phyloP scores from a whole-genome alignment of 2,888 invertebrate genomes.

The Drosophila stalkeri region DNA sequence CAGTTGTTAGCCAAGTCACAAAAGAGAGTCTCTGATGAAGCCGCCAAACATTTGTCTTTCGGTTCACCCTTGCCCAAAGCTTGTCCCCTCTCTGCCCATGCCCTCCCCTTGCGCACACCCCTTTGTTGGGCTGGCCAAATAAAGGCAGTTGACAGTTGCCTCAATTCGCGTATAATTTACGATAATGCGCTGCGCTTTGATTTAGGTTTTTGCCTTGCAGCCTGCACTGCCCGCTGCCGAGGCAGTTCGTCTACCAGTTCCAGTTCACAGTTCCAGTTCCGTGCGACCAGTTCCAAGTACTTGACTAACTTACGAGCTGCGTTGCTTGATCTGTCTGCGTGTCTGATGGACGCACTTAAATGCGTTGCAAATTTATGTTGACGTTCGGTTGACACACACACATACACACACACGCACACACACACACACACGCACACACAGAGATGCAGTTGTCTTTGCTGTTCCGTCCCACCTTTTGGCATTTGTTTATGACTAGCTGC shows the following conservation, averaged over 20 bases:
- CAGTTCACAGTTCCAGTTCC: slow-evolving; percentile 2
- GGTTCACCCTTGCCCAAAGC: neutral
- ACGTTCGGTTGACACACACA: slow-evolving; percentile 52
- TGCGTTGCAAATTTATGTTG: slow-evolving; percentile 64
- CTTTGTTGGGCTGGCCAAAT: slow-evolving; percentile 48
- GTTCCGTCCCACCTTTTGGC: slow-evolving; percentile 44
- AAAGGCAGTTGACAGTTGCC: slow-evolving; percentile 58
- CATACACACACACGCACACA: slow-evolving; percentile 4
- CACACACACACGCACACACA: slow-evolving; percentile 3
- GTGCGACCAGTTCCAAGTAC: slow-evolving; percentile 22
- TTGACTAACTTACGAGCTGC: slow-evolving; percentile 56
- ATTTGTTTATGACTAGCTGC: slow-evolving; percentile 60
- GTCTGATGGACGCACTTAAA: slow-evolving; percentile 44
- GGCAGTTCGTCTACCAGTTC: neutral
- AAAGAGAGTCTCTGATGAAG: slow-evolving; percentile 44
- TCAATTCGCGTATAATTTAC: slow-evolving; percentile 72
- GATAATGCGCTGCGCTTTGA: slow-evolving; percentile 70
- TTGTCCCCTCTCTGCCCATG: neutral
- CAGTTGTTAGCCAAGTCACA: neutral
- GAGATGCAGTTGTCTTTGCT: neutral
- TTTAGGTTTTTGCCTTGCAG: slow-evolving; percentile 57
- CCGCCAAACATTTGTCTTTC: slow-evolving; percentile 71
- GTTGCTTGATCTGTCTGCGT: slow-evolving; percentile 12
- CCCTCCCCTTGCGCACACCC: neutral
- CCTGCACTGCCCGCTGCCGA: neutral